phyloP scores from a whole-genome alignment of 2,113 vertebrate species.

The Aramus guarauna region DNA sequence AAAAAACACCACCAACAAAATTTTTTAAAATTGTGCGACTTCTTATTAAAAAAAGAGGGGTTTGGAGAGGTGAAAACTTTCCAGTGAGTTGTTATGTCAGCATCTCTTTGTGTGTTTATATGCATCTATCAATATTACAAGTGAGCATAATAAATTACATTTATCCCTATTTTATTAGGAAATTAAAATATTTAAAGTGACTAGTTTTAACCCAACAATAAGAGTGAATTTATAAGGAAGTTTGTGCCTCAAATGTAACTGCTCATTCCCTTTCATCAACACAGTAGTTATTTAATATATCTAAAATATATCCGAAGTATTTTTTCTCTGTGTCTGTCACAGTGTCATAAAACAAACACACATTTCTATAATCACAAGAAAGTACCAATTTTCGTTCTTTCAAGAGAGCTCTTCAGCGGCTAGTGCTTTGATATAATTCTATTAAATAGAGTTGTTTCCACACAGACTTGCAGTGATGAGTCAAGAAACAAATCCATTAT shows the following conservation, averaged over 20 bases:
- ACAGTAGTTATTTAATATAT: not conserved
- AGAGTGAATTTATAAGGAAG: not conserved
- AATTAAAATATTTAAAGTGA: not conserved
- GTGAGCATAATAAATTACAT: not conserved
- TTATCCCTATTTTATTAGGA: not conserved
- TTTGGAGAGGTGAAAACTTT: not conserved
- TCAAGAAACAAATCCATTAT: not conserved
- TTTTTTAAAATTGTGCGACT: too few species aligned
- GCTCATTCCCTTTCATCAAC: not conserved
- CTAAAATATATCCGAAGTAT: not conserved
- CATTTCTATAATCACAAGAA: not conserved
- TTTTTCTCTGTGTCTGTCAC: not conserved
- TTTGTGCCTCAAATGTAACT: not conserved
- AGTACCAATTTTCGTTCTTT: not conserved
- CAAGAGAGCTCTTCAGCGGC: not conserved
- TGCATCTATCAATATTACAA: not conserved
- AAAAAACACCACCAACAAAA: not conserved
- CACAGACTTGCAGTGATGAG: not conserved
- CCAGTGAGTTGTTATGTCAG: not conserved
- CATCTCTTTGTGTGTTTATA: not conserved
- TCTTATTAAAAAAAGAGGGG: not conserved
- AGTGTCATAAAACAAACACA: not conserved
- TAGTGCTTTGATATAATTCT: not conserved
- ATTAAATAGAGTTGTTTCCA: not conserved
- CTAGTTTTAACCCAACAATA: not conserved